Evolutionary conservation across 2,113 vertebrate species (phyloP).

Genomic region (Fulmarus glacialis): DNA sequence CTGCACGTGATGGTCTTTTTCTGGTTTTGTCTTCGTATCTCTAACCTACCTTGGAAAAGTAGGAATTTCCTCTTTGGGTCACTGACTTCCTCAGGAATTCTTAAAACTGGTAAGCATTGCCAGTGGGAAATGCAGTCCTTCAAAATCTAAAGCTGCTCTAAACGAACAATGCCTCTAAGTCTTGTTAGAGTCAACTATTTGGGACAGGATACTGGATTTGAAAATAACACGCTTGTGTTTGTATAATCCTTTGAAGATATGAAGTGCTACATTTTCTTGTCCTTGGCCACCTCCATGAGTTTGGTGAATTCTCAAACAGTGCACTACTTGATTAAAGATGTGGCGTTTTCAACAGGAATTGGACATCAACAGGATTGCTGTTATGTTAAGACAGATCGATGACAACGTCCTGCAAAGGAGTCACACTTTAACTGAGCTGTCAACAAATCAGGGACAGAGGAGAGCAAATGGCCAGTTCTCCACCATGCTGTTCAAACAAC

Average conservation of each 20-base stretch:
- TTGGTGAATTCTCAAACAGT: background rate
- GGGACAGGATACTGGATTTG: background rate
- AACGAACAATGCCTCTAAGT: background rate
- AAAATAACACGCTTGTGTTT: background rate
- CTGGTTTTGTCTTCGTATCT: background rate
- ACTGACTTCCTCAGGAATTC: background rate
- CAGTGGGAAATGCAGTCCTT: background rate
- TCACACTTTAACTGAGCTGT: background rate
- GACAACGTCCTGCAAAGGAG: background rate
- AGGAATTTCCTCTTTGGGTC: background rate
- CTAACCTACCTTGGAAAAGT: background rate
- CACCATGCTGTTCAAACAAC: slow-evolving; percentile 14
- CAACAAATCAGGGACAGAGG: background rate
- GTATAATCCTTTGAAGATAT: background rate
- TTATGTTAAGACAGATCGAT: background rate
- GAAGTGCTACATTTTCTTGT: background rate
- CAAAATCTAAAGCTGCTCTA: background rate
- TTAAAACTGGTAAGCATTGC: background rate
- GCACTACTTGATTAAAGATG: background rate
- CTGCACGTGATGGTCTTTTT: background rate
- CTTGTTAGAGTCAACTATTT: background rate
- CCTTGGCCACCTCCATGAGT: rapidly evolving
- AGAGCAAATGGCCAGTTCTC: background rate
- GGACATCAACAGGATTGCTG: background rate
- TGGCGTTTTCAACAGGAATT: background rate